These are phyloP conservation scores for Cryptotermes secundus DNA, from an alignment of 1,140 invertebrate genomes.

Conservation along the genomic window DNA sequence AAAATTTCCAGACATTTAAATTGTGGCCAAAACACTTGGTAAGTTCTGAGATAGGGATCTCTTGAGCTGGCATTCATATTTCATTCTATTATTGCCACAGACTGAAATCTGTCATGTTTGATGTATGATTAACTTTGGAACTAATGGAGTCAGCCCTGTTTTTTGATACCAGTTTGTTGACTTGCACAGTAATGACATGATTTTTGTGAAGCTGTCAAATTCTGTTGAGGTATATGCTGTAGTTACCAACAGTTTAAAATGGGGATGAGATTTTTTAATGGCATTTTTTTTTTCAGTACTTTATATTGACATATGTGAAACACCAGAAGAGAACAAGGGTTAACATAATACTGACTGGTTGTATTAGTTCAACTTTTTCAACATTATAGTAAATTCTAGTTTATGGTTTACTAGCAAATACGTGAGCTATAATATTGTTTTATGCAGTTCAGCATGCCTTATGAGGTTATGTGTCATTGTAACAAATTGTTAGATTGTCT, in stretches of 20 bases:
- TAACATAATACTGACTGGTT: neutral
- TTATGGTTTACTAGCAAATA: neutral
- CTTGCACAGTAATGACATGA: neutral
- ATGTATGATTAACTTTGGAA: neutral
- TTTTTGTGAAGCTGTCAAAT: neutral
- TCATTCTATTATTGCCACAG: neutral
- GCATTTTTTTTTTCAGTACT: neutral
- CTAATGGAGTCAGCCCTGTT: neutral
- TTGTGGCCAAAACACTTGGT: neutral
- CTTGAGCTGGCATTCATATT: neutral
- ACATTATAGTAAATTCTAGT: neutral
- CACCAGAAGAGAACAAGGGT: neutral
- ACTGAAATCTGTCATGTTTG: neutral
- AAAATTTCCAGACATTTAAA: neutral
- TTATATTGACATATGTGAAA: neutral
- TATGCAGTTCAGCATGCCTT: neutral
- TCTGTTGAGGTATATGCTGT: neutral
- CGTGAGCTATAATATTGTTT: neutral
- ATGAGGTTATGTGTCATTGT: neutral
- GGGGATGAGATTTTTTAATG: neutral
- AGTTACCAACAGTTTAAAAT: neutral
- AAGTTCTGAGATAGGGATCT: neutral
- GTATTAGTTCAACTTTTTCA: neutral
- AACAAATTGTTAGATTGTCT: conserved; percentile 8
- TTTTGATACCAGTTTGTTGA: neutral